Conservation (phyloP, 2,113 vertebrate genomes). For the Lophochroa leadbeateri region DNA sequence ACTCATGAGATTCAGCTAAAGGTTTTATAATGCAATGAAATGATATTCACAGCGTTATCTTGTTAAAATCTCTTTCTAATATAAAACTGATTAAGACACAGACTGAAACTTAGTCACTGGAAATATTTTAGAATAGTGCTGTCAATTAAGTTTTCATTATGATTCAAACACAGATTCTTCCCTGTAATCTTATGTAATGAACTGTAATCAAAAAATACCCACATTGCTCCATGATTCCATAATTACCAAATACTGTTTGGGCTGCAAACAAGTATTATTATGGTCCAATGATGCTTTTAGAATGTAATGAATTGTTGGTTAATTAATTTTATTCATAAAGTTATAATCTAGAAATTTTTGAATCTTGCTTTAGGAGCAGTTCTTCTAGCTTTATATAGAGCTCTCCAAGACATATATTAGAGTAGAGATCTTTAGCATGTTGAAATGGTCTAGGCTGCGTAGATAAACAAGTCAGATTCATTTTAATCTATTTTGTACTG, state of each 20-base stretch:
- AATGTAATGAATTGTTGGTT: conserved; percentile 45
- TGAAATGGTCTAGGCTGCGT: neutral
- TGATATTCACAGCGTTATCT: conserved; percentile 14
- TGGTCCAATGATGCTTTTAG: conserved; percentile 27
- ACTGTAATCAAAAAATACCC: conserved; percentile 39
- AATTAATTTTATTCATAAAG: conserved; percentile 55
- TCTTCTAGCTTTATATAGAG: neutral
- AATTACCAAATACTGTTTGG: conserved; percentile 45
- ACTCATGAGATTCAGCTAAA: neutral
- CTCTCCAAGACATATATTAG: neutral
- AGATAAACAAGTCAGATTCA: conserved; percentile 11
- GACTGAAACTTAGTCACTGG: conserved; percentile 18
- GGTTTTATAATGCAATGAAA: conserved; percentile 14
- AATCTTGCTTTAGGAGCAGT: neutral
- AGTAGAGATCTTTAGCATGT: conserved; percentile 8
- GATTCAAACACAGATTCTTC: conserved; percentile 32
- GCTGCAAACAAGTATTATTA: conserved; percentile 20
- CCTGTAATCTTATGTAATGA: conserved; percentile 40
- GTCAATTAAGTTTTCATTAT: conserved; percentile 41
- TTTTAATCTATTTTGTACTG: conserved; percentile 20
- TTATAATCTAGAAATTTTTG: neutral
- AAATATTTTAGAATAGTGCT: conserved; percentile 3
- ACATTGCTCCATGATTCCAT: neutral
- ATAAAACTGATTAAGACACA: conserved; percentile 37
- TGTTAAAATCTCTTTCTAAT: conserved; percentile 25